Evolutionary conservation across 2,888 invertebrate genomes (phyloP).

Genomic region (Apodemia duryi): DNA sequence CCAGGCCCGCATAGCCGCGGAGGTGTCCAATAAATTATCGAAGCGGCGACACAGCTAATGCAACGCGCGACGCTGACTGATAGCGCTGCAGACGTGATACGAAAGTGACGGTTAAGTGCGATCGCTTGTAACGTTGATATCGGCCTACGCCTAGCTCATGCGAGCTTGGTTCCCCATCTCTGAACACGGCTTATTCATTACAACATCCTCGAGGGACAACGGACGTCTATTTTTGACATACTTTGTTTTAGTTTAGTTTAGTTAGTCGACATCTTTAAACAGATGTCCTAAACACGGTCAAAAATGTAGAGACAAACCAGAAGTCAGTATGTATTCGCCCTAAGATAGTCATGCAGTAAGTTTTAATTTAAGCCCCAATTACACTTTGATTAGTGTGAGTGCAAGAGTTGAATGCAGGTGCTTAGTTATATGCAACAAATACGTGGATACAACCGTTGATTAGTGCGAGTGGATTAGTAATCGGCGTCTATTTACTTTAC

Average conservation of each 20-base stretch:
- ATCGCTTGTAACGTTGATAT: conserved; percentile 74
- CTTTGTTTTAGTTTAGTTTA: conserved; percentile 25
- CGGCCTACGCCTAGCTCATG: conserved; percentile 50
- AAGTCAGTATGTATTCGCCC: neutral
- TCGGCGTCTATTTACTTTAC: too few relatives aligned
- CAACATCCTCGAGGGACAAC: conserved; percentile 40
- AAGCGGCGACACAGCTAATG: conserved; percentile 70
- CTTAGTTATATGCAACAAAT: too few relatives aligned
- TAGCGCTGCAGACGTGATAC: conserved; percentile 68
- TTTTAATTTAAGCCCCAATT: too few relatives aligned
- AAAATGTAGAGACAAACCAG: neutral
- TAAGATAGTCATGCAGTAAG: too few relatives aligned
- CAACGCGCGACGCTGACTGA: conserved; percentile 72
- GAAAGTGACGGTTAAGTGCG: conserved; percentile 73
- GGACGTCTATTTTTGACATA: conserved; percentile 30
- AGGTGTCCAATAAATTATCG: conserved; percentile 69
- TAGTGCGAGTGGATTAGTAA: too few relatives aligned
- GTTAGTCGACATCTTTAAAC: conserved; percentile 14
- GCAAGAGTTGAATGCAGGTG: too few relatives aligned
- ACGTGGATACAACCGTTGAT: too few relatives aligned
- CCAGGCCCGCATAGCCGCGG: conserved; percentile 54
- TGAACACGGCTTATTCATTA: conserved; percentile 46
- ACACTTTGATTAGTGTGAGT: too few relatives aligned
- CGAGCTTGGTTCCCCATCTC: conserved; percentile 41
- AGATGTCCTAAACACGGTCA: neutral